Conservation (phyloP, 2,113 vertebrate species). For the Notiomystis cincta region DNA sequence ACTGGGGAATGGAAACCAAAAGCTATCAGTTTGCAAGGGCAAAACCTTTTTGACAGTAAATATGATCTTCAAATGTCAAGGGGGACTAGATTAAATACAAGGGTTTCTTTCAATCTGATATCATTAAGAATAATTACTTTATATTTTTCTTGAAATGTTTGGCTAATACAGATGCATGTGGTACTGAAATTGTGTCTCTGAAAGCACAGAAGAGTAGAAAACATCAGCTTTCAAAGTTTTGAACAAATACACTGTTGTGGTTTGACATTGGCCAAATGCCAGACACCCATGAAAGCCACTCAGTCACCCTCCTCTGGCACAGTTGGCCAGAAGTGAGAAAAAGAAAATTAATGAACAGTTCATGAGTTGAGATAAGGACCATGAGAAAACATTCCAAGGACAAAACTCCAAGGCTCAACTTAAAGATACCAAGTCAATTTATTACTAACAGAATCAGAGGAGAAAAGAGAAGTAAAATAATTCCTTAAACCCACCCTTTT, state of each 20-base stretch:
- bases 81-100: neutral
- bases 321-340: neutral
- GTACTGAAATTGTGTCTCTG: neutral
- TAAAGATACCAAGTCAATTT: neutral
- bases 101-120: neutral
- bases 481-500: neutral
- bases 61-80: neutral
- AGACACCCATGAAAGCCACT: accelerated
- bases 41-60: neutral
- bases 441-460: neutral
- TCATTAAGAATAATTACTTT: neutral
- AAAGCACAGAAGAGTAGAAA: neutral
- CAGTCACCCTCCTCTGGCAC: neutral
- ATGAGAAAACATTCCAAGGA: neutral
- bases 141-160: neutral
- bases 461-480: neutral
- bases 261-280: neutral
- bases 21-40: neutral
- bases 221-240: neutral
- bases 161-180: neutral
- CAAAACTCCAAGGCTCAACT: neutral
- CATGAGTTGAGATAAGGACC: neutral
- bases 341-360: neutral
- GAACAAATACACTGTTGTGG: neutral
- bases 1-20: neutral